Conservation (phyloP, 2,113 vertebrate genomes). For the Grammatotria lemairii region DNA sequence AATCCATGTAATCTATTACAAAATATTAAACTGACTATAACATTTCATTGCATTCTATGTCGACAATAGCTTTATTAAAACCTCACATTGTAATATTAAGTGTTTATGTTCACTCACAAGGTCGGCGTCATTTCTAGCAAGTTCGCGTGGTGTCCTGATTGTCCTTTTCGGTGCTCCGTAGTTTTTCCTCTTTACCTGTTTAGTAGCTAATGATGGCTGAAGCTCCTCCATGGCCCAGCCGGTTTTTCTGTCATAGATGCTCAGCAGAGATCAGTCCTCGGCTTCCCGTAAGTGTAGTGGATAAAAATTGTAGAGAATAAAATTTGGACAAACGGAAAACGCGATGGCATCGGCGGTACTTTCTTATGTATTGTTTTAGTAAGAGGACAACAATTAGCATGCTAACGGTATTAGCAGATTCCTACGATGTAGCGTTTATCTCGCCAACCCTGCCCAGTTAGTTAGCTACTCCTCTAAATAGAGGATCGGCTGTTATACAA, state of each 20-base stretch:
- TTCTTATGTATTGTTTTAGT: neutral
- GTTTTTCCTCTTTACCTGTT: slow-evolving; percentile 27
- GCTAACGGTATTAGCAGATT: slow-evolving; percentile 36
- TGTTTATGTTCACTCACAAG: neutral
- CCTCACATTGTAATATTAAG: too few relatives aligned
- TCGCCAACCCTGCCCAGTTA: neutral
- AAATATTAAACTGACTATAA: neutral
- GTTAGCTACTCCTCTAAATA: neutral
- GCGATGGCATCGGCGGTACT: neutral
- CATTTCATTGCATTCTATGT: neutral
- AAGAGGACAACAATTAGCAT: neutral
- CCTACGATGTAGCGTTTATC: neutral
- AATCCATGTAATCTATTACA: neutral
- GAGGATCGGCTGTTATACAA: neutral
- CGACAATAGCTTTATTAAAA: neutral
- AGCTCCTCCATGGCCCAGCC: slow-evolving; percentile 82
- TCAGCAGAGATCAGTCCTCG: slow-evolving; percentile 75
- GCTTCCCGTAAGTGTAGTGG: slow-evolving; percentile 65
- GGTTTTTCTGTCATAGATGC: slow-evolving; percentile 90
- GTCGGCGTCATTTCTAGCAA: neutral
- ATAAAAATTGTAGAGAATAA: neutral
- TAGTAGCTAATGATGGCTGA: slow-evolving; percentile 81
- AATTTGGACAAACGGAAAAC: neutral
- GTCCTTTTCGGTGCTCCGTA: slow-evolving; percentile 57
- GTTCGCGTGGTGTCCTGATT: neutral